Evolutionary conservation across 1,140 invertebrate species (phyloP).

Genomic region (Drosophila yakuba): DNA sequence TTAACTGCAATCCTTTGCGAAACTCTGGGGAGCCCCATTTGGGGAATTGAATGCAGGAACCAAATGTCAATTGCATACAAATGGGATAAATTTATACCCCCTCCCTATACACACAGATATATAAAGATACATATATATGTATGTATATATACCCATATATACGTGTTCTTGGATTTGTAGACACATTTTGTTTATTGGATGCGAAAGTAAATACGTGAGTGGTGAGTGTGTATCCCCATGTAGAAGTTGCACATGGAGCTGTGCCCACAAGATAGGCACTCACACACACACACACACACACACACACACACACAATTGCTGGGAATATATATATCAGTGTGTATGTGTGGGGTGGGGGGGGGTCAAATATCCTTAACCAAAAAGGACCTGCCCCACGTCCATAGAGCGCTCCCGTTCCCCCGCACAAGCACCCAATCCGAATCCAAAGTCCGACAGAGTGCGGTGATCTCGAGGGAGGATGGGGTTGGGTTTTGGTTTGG

Average conservation of each 20-base stretch:
- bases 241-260: slow-evolving; percentile 20
- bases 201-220: slow-evolving; percentile 37
- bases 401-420: slow-evolving; percentile 57
- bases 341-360: not conserved
- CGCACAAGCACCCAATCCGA: slow-evolving; percentile 46
- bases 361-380: slow-evolving; percentile 26
- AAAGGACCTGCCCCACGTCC: slow-evolving; percentile 37
- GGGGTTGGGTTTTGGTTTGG: not conserved
- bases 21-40: too few species aligned
- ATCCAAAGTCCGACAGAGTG: slow-evolving; percentile 50
- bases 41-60: slow-evolving; percentile 14
- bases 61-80: slow-evolving; percentile 50
- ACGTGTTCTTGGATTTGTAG: slow-evolving; percentile 30
- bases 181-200: slow-evolving; percentile 43
- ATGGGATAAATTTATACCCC: slow-evolving; percentile 13
- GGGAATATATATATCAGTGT: not conserved
- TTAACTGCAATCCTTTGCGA: not conserved
- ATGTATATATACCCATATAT: not conserved
- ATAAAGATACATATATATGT: not conserved
- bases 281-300: slow-evolving; percentile 4
- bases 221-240: slow-evolving; percentile 3
- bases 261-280: slow-evolving; percentile 2
- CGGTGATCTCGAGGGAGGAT: slow-evolving; percentile 21
- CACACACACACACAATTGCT: not conserved
- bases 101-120: not conserved